phyloP scores from a whole-genome alignment of 2,888 invertebrate genomes.

The Drosophila trichaetosa region DNA sequence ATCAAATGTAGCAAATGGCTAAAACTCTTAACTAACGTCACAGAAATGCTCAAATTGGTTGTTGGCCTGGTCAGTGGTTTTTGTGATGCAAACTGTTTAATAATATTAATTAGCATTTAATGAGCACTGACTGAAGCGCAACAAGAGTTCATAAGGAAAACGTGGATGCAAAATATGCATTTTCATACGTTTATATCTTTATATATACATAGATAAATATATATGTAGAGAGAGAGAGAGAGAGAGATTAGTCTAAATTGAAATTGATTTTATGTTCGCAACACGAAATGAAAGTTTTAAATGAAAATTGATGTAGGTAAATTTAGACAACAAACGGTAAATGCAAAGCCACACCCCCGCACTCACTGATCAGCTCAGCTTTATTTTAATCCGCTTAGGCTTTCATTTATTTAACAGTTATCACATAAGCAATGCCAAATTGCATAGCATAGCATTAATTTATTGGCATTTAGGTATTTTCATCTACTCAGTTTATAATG shows the following conservation, averaged over 20 bases:
- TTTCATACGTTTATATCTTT: constrained; percentile 13
- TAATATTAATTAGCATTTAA: constrained; percentile 43
- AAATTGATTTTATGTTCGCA: constrained; percentile 58
- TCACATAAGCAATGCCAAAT: constrained; percentile 35
- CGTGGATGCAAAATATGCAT: constrained; percentile 5
- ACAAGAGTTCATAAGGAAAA: constrained; percentile 7
- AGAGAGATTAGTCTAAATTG: constrained; percentile 60
- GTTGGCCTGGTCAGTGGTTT: constrained; percentile 25
- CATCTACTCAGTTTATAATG: constrained; percentile 10
- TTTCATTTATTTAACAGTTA: constrained; percentile 49
- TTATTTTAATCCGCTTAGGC: constrained; percentile 50
- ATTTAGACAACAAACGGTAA: constrained; percentile 7
- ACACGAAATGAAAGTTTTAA: constrained; percentile 46
- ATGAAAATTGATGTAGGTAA: constrained; percentile 59
- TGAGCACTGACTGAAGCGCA: constrained; percentile 28
- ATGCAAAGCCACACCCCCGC: background rate
- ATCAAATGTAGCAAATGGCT: constrained; percentile 5
- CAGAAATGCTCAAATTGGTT: constrained; percentile 28
- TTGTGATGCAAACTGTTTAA: constrained; percentile 32
- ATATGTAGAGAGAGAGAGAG: constrained; percentile 14
- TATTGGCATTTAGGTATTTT: constrained; percentile 18
- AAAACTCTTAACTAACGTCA: constrained; percentile 20
- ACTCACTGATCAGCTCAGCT: background rate
- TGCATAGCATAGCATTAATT: constrained; percentile 8
- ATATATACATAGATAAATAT: constrained; percentile 11